Evolutionary conservation across 2,888 invertebrate species (phyloP), one percentile per base, ranked within the genome.

Genomic region (Augochlorella aurata): DNA sequence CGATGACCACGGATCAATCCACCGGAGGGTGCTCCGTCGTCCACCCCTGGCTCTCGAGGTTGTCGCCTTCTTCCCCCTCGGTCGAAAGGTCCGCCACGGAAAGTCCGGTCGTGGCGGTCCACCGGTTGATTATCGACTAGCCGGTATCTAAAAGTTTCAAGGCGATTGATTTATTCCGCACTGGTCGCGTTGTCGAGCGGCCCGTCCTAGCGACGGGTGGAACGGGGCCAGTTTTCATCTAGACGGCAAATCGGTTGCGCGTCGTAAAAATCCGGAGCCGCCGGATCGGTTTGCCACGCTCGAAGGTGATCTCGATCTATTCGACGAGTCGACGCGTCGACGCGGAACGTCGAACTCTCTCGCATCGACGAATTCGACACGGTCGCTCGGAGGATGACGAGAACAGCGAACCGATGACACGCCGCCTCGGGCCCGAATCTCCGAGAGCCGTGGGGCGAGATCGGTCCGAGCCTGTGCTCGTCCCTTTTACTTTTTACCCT

Each of bases 401-500:
- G 89, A 89, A 88, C 87, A 92, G 87, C 88, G 87, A 90, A 90
- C 88, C 89, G 92, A 92, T 92, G 92, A 92, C 92, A 92, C 91
- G 91, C 89, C 85, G 91, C 91, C 90, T 82, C 83, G 81, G 90
- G 92, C 89, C 77, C 82, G 77, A 87, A 81, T 88, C 88, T 88
- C 86, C 85, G 77, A 83, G 86, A 88, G 87, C 80, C 85, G 80
- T 83, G 86, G 87, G 87, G 81, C 85, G 83, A 89, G 86, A 89
- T 86, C 81, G 84, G 73, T 61, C 77, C 67, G 80, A 65, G 38
- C 72, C 76, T 71, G 72, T 90, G 84, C 86, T 87, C 75, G 73
- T 24, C 52, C 24, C 74, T 63, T 61, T 61, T 61, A 61, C 47
- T 67, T 74, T 78, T 79, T 66, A 76, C 73, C 54, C 9, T 67